Evolutionary conservation across 2,113 vertebrate species (phyloP).

Genomic region (Tiliqua scincoides): DNA sequence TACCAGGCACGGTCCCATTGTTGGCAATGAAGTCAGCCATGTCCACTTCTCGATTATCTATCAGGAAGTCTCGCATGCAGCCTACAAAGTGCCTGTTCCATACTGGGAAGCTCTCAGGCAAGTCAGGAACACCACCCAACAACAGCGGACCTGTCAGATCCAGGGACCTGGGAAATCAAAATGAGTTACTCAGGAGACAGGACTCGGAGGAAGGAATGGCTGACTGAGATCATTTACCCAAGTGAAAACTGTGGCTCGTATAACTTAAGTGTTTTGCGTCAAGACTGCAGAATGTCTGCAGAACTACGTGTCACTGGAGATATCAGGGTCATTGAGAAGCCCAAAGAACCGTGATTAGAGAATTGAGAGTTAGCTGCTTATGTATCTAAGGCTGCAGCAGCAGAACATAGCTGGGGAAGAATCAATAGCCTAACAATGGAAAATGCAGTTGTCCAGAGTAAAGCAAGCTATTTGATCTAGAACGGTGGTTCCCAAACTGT

Average conservation of each 20-base stretch:
- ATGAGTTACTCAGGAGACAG: background rate
- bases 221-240: background rate
- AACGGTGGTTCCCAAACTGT: no score
- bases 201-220: background rate
- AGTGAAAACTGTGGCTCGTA: background rate
- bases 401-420: background rate
- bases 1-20: conserved; percentile 92
- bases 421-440: background rate
- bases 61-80: conserved; percentile 89
- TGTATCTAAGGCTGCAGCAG: background rate
- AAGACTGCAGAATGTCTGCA: background rate
- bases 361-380: background rate
- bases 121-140: conserved; percentile 89
- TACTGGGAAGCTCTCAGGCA: conserved; percentile 91
- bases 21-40: conserved; percentile 94
- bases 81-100: conserved; percentile 89
- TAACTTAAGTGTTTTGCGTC: background rate
- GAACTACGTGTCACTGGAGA: background rate
- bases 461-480: background rate
- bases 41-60: conserved; percentile 88
- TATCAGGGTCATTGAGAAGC: background rate
- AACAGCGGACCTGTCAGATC: conserved; percentile 93
- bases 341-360: background rate
- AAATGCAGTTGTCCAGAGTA: background rate
- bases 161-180: conserved; percentile 80